Evolutionary conservation across 1,140 invertebrate genomes (phyloP).

Genomic region (Cydia splendana): DNA sequence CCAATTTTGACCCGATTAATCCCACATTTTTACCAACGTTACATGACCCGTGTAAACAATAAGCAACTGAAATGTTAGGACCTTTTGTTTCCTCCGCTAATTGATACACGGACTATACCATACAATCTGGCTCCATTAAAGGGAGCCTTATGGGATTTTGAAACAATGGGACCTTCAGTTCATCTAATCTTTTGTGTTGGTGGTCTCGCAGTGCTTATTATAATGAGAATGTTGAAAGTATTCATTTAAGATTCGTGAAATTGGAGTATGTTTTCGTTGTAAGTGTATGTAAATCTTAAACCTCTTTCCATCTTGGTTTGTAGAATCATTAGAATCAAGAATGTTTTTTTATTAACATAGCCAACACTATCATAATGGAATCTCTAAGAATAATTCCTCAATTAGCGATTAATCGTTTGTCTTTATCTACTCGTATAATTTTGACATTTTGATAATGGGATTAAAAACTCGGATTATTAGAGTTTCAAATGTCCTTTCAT

Average conservation of each 20-base stretch:
- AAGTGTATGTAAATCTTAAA: too few relatives aligned
- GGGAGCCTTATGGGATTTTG: constrained; percentile 23
- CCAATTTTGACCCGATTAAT: not conserved
- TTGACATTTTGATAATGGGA: too few relatives aligned
- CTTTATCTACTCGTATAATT: too few relatives aligned
- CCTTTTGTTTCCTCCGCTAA: constrained; percentile 26
- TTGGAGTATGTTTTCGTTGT: not conserved
- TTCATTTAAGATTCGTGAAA: not conserved
- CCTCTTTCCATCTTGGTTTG: too few relatives aligned
- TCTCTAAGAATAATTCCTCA: too few relatives aligned
- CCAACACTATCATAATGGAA: too few relatives aligned
- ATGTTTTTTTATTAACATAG: too few relatives aligned
- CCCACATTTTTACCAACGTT: not conserved
- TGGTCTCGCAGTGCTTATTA: constrained; percentile 1
- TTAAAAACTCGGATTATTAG: too few relatives aligned
- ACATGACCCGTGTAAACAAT: not conserved
- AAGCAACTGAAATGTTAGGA: not conserved
- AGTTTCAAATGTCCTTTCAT: too few relatives aligned
- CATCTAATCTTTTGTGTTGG: constrained; percentile 18
- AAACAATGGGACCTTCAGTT: constrained; percentile 17
- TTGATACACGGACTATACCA: not conserved
- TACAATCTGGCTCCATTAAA: constrained; percentile 31
- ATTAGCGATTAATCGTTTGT: too few relatives aligned
- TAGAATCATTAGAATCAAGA: too few relatives aligned
- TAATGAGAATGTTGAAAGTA: constrained; percentile 18